Percentiles rank a stretch among this genome's conserved stretches.
Evolutionary conservation across 2,113 vertebrate species (phyloP).

Genomic region (Prochilodus magdalenae): DNA sequence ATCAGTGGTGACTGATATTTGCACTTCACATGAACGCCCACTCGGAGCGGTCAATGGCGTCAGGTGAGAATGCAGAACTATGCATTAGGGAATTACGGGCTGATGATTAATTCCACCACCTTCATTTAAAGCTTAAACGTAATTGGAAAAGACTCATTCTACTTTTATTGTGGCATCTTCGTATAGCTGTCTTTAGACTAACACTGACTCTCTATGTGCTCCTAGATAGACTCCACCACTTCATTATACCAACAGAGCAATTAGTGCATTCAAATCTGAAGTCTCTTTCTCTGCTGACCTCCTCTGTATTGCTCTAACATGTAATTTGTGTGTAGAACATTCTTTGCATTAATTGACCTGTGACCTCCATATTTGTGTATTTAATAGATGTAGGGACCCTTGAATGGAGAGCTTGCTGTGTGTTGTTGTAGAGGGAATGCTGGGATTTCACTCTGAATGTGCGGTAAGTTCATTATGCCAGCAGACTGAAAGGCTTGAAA

Average conservation of each 20-base stretch:
- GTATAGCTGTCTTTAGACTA: slow-evolving; percentile 36
- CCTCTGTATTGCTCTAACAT: slow-evolving; percentile 39
- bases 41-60: background rate
- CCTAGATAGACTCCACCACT: slow-evolving; percentile 26
- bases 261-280: slow-evolving; percentile 50
- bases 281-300: slow-evolving; percentile 49
- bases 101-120: background rate
- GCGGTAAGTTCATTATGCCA: background rate
- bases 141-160: background rate
- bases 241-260: slow-evolving; percentile 48
- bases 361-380: slow-evolving; percentile 48
- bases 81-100: no score
- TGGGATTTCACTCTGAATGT: background rate
- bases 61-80: background rate
- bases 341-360: slow-evolving; percentile 48
- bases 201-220: slow-evolving; percentile 29
- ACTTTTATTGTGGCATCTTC: background rate
- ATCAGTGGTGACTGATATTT: background rate
- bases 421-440: slow-evolving; percentile 2
- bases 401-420: background rate
- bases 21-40: background rate
- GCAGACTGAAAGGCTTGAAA: background rate
- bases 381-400: slow-evolving; percentile 15
- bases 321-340: slow-evolving; percentile 43
- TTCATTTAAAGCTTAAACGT: background rate